A percentile compares a stretch with the other conserved stretches of the same genome.
Evolutionary conservation across 1,140 invertebrate species (phyloP).

Genomic region (Drosophila pachea): DNA sequence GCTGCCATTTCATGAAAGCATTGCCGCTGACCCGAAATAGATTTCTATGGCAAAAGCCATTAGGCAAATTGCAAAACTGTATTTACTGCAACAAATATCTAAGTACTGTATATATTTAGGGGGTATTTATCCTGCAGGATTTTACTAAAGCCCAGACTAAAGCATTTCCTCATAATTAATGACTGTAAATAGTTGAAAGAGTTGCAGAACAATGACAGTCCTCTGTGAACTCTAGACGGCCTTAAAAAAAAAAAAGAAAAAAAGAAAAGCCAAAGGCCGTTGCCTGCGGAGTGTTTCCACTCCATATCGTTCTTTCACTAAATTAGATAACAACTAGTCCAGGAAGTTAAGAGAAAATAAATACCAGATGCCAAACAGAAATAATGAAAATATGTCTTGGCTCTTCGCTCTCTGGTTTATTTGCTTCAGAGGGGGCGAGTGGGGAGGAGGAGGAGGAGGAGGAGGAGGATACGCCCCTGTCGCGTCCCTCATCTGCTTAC

Average conservation of each 20-base stretch:
- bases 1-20: constrained; percentile 12
- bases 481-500: too few species aligned
- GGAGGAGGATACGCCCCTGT: too few species aligned
- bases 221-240: constrained; percentile 54
- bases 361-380: constrained; percentile 23
- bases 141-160: constrained; percentile 56
- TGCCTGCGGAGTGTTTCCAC: constrained; percentile 33
- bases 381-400: constrained; percentile 27
- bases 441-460: too few species aligned
- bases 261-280: constrained; percentile 36
- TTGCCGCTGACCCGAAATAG: constrained; percentile 19
- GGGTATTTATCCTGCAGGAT: constrained; percentile 24
- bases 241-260: too few species aligned
- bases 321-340: constrained; percentile 66
- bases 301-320: constrained; percentile 36
- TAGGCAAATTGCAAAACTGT: constrained; percentile 60
- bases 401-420: background rate
- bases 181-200: constrained; percentile 56
- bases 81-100: constrained; percentile 1
- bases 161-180: constrained; percentile 67
- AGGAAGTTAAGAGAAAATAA: constrained; percentile 36
- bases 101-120: background rate
- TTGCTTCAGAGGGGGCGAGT: background rate
- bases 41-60: constrained; percentile 41
- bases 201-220: constrained; percentile 60